Conservation (phyloP, 2,113 vertebrate genomes). For the Herpetotheres cachinnans region DNA sequence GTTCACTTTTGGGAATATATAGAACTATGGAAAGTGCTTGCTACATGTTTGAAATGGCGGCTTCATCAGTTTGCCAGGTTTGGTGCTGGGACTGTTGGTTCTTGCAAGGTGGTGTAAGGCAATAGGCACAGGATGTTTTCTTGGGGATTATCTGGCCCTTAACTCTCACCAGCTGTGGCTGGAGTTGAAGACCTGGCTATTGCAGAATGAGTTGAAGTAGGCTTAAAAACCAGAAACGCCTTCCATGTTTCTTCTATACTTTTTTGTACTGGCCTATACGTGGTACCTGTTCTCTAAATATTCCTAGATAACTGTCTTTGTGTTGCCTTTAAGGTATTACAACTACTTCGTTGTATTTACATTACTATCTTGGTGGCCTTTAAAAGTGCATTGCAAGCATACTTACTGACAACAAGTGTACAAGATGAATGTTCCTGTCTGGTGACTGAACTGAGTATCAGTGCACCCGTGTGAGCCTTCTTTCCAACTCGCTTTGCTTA, state of each 20-base stretch:
- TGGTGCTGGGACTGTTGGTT: not conserved
- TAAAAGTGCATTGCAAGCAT: not conserved
- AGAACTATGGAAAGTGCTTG: not conserved
- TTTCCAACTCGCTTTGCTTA: not conserved
- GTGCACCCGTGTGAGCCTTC: not conserved
- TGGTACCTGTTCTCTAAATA: not conserved
- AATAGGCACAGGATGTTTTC: not conserved
- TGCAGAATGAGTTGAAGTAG: not conserved
- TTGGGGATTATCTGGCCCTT: not conserved
- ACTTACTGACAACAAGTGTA: not conserved
- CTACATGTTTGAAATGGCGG: not conserved
- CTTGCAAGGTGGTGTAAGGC: not conserved
- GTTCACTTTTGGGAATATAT: not conserved
- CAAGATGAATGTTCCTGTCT: not conserved
- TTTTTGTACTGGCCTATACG: not conserved
- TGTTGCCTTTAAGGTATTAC: not conserved
- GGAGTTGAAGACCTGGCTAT: not conserved
- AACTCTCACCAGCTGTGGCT: not conserved
- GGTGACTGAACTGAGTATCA: not conserved
- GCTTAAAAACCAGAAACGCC: not conserved
- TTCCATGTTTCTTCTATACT: not conserved
- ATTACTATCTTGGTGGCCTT: not conserved
- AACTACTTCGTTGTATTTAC: not conserved
- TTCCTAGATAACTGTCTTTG: not conserved
- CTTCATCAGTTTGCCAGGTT: not conserved